Evolutionary conservation across 1,140 invertebrate genomes (phyloP), one percentile per base, ranked within the genome.

Genomic region (Pseudomyrmex flavicornis): DNA sequence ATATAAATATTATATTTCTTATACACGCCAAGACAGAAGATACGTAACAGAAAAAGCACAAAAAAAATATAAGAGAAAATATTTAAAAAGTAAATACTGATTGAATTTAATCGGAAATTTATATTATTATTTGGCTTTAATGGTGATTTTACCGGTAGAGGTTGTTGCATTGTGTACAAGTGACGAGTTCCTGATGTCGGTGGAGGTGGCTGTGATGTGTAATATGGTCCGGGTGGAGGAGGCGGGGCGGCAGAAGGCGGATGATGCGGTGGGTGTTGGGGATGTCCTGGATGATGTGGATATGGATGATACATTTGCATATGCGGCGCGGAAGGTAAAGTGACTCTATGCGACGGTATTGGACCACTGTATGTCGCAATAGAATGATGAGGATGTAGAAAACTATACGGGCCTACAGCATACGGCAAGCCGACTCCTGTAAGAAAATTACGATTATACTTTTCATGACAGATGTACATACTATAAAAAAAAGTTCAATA

Each of bases 351-450:
- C 9, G 96, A 95, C 63, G 95, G 94, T 91, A 95, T 93, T 66
- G 95, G 95, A 22, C 93, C 93, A 75, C 94, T 94, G 79, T 95
- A 95, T 5, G 94, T 92, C 4, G 95, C 91, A 48, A 95, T 94
- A 58, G 94, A 92, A 77, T 94, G 94, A 66, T 94, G 94, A 2
- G 94, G 93, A 89, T 95, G 95, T 44, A 95, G 91, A 77, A 95
- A 95, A 85, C 95, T 95, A 86, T 95, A 96, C 15, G 95, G 95
- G 20, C 94, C 93, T 3, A 95, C 93, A 0, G 95, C 94, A 85
- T 96, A 96, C 12, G 96, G 96, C 89, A 96, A 93, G 50, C 95
- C 94, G 68, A 96, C 94, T 70, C 93, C 93, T 94, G 80, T 46
- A 87, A 86, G 17, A 62, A 5, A 63, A 83, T 63, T 44, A 63